A percentile compares a stretch with the other conserved stretches of the same genome.
phyloP scores from a whole-genome alignment of 2,888 invertebrate species.

The Noctua fimbriata region DNA sequence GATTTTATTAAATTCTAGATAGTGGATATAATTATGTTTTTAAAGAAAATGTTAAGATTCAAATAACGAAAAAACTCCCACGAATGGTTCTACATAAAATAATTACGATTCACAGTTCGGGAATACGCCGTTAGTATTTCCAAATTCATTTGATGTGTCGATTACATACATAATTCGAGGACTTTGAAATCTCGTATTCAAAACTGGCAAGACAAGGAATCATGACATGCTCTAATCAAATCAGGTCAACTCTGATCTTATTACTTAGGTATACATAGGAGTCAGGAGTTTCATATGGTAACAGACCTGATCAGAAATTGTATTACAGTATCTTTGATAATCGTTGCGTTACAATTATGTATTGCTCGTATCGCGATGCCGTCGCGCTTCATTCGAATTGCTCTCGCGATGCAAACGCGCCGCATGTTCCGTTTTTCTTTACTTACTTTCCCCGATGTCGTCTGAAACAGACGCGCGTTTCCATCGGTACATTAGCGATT shows the following conservation, averaged over 20 bases:
- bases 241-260: neutral
- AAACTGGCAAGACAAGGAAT: neutral
- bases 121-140: neutral
- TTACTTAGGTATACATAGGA: neutral
- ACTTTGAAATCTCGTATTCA: neutral
- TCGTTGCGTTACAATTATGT: too few relatives aligned
- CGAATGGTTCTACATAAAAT: neutral
- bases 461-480: too few relatives aligned
- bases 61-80: neutral
- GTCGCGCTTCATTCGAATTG: too few relatives aligned
- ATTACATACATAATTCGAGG: constrained; percentile 1
- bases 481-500: too few relatives aligned
- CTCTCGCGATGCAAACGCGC: too few relatives aligned
- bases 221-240: neutral
- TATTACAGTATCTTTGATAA: too few relatives aligned
- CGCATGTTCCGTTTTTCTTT: too few relatives aligned
- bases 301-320: neutral
- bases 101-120: neutral
- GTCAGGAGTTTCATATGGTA: neutral
- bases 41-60: neutral
- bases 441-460: too few relatives aligned
- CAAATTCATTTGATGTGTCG: constrained; percentile 4
- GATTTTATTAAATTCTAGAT: neutral
- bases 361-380: too few relatives aligned
- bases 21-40: neutral